A percentile compares a stretch with the other conserved stretches of the same genome.
These are phyloP conservation scores for Trachurus trachurus DNA, from an alignment of 2,797 vertebrate genomes.

Conservation along the genomic window DNA sequence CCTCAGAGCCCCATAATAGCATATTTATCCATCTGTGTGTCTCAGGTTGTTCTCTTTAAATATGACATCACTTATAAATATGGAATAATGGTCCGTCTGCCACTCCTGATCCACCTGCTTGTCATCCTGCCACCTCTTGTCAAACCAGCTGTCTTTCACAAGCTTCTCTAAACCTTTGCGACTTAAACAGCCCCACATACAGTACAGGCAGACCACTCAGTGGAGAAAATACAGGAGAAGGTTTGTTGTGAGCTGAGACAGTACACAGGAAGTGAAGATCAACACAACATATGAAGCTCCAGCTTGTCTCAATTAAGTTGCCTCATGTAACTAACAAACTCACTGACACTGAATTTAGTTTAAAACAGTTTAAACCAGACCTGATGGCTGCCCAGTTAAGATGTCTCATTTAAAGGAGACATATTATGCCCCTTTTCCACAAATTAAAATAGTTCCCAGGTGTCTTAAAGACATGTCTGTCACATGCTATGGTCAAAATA, in stretches of 20 bases:
- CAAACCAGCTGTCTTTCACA: background rate
- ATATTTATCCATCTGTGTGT: background rate
- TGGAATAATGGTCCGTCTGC: background rate
- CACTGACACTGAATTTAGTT: background rate
- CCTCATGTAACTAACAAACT: background rate
- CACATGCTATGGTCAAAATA: no score
- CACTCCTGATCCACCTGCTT: no score
- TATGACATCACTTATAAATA: background rate
- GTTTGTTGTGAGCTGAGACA: constrained; percentile 10
- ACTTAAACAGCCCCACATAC: background rate
- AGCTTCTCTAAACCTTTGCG: background rate
- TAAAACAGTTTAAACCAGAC: background rate
- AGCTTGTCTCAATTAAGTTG: constrained; percentile 5
- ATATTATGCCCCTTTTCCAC: no score
- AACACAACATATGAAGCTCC: background rate
- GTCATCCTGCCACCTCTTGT: background rate
- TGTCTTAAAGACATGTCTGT: no score
- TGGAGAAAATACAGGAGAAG: background rate
- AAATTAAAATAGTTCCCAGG: no score
- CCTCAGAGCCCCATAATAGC: no score
- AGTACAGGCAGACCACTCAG: background rate
- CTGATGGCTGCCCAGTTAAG: background rate
- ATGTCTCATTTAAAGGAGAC: background rate
- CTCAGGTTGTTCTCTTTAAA: background rate
- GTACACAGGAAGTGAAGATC: background rate